Evolutionary conservation across 1,140 invertebrate species (phyloP).

Genomic region (Drosophila tsacasi): DNA sequence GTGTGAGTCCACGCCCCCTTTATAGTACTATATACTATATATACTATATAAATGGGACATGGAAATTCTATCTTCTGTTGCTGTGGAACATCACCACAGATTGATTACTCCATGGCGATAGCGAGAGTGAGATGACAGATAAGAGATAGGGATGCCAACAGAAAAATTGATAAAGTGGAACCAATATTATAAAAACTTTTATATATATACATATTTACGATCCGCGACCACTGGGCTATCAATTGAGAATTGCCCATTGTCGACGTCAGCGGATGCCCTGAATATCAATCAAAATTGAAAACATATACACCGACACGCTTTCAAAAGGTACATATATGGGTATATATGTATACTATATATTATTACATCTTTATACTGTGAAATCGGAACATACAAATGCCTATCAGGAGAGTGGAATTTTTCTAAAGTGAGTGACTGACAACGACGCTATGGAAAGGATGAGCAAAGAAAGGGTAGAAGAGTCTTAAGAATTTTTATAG

Average conservation of each 20-base stretch:
- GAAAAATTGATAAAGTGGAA: slow-evolving; percentile 43
- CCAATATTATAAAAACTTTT: slow-evolving; percentile 23
- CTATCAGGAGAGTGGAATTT: slow-evolving; percentile 27
- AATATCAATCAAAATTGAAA: slow-evolving; percentile 52
- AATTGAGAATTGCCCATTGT: slow-evolving; percentile 36
- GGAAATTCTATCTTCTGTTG: slow-evolving; percentile 10
- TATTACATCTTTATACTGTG: slow-evolving; percentile 38
- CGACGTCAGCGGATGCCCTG: slow-evolving; percentile 50
- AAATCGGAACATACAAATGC: slow-evolving; percentile 13
- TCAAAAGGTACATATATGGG: slow-evolving; percentile 1
- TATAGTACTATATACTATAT: slow-evolving; percentile 1
- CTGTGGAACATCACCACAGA: slow-evolving; percentile 7
- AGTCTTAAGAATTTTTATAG: neutral
- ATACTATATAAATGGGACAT: neutral
- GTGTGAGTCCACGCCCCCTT: slow-evolving; percentile 15
- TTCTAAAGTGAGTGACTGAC: slow-evolving; percentile 9
- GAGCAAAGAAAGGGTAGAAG: neutral
- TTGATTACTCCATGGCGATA: slow-evolving; percentile 40
- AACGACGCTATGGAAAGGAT: neutral
- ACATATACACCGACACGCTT: slow-evolving; percentile 1
- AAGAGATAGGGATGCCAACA: slow-evolving; percentile 4
- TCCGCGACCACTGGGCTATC: slow-evolving; percentile 11
- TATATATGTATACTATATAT: slow-evolving; percentile 23
- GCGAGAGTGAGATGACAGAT: slow-evolving; percentile 8
- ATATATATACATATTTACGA: slow-evolving; percentile 5